Percentiles rank a stretch among this genome's conserved stretches.
These are phyloP conservation scores for Platorchestia sp. DNA, from an alignment of 1,140 invertebrate species.

Conservation along the genomic window DNA sequence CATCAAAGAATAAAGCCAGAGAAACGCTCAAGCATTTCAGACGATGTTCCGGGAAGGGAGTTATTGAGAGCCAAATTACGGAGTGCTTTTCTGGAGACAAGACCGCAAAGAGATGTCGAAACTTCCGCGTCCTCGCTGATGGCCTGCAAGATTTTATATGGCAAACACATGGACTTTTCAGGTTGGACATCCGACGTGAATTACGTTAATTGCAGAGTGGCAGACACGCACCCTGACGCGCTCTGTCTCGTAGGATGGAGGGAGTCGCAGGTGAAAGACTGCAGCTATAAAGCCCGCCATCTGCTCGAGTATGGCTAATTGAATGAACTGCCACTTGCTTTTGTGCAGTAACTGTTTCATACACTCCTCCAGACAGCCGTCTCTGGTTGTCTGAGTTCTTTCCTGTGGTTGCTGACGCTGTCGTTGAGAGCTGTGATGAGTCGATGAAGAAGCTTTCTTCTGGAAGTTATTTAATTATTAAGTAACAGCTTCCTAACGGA, in stretches of 20 bases:
- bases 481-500: too few species aligned
- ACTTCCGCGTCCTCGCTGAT: background rate
- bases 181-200: background rate
- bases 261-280: background rate
- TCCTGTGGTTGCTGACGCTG: too few species aligned
- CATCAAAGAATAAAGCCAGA: background rate
- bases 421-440: too few species aligned
- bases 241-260: background rate
- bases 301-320: background rate
- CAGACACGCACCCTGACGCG: background rate
- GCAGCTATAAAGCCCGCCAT: background rate
- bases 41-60: background rate
- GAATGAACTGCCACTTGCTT: background rate
- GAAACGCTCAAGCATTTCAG: background rate
- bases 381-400: too few species aligned
- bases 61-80: slow-evolving; percentile 25
- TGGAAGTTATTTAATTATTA: too few species aligned
- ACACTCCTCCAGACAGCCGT: background rate
- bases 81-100: background rate
- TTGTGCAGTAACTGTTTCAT: background rate
- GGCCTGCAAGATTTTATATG: background rate
- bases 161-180: background rate
- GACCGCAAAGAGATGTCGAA: background rate
- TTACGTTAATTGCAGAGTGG: background rate
- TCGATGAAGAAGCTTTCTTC: too few species aligned